Percentiles rank a stretch among this genome's conserved stretches.
Conservation (phyloP, 2,113 vertebrate genomes). For the Lycaon pictus region DNA sequence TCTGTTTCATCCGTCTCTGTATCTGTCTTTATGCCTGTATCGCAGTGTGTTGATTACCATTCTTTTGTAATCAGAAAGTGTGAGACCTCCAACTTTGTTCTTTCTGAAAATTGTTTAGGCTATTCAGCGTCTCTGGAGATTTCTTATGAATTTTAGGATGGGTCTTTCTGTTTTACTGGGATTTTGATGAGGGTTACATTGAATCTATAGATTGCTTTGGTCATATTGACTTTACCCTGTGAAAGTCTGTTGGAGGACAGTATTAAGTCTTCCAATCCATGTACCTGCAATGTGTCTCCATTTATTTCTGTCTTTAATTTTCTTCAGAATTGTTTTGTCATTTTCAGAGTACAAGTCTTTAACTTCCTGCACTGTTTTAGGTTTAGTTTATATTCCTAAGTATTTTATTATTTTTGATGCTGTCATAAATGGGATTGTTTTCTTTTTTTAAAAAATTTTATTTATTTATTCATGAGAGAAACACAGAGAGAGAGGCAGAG, state of each 20-base stretch:
- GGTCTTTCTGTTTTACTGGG: conserved; percentile 22
- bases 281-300: background rate
- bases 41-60: background rate
- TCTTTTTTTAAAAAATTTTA: background rate
- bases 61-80: background rate
- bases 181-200: background rate
- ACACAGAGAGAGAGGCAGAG: too few species aligned
- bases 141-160: background rate
- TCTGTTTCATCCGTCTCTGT: background rate
- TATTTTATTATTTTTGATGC: background rate
- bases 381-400: conserved; percentile 21
- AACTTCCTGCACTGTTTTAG: background rate
- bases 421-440: background rate
- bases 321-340: background rate
- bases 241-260: background rate
- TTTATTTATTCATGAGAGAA: too few species aligned
- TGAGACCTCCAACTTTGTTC: background rate
- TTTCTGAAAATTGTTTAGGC: background rate
- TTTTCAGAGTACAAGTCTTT: background rate
- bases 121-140: background rate
- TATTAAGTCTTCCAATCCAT: background rate
- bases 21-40: background rate
- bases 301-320: background rate
- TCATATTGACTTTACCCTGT: background rate
- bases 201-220: background rate